Evolutionary conservation across 2,113 vertebrate species (phyloP).

Genomic region (Vimba vimba): DNA sequence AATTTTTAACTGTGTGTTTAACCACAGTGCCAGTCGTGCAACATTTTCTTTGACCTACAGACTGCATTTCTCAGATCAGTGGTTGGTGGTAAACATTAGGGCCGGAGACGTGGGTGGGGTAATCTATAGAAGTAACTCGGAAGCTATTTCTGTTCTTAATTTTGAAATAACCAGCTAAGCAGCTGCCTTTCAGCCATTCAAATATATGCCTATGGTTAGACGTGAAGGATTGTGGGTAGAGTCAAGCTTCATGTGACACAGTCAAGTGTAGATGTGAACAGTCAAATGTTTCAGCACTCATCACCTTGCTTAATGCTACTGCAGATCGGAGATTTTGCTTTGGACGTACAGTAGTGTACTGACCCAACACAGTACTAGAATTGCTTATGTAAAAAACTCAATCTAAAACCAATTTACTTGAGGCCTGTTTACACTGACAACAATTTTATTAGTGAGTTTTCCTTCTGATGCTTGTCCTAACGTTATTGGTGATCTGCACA

Average conservation of each 20-base stretch:
- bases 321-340: not conserved
- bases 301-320: not conserved
- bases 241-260: not conserved
- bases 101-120: not conserved
- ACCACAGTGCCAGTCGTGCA: not conserved
- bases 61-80: not conserved
- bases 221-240: not conserved
- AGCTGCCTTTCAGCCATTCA: not conserved
- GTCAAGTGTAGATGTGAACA: not conserved
- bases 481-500: no score
- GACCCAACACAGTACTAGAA: not conserved
- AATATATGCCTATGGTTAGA: not conserved
- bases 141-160: slow-evolving; percentile 10
- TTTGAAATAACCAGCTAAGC: slow-evolving; percentile 2
- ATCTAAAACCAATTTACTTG: no score
- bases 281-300: not conserved
- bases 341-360: not conserved
- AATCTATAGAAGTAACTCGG: not conserved
- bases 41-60: not conserved
- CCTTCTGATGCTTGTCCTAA: no score
- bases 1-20: not conserved
- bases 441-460: no score
- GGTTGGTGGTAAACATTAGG: slow-evolving; percentile 1
- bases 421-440: no score
- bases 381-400: no score